These are phyloP conservation scores for Molorchus minor DNA, from an alignment of 2,888 invertebrate species.

Conservation along the genomic window DNA sequence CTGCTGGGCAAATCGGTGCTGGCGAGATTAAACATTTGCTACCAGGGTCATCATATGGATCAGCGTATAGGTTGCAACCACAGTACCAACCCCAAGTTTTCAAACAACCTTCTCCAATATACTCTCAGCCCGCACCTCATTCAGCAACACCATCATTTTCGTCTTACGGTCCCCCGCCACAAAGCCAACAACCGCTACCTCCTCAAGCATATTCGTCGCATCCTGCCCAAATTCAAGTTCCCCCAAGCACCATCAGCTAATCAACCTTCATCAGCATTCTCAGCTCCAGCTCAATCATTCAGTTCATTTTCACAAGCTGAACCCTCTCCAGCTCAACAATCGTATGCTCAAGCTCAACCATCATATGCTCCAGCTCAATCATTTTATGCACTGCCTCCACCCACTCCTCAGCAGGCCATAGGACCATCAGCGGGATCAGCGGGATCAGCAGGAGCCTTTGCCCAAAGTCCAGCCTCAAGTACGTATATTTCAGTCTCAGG, in stretches of 20 bases:
- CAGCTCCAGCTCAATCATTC: constrained; percentile 33
- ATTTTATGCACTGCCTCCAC: not conserved
- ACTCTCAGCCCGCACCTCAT: constrained; percentile 35
- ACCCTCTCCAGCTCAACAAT: constrained; percentile 29
- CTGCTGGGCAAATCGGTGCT: not conserved
- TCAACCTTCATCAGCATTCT: constrained; percentile 36
- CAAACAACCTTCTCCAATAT: constrained; percentile 31
- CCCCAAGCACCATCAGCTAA: constrained; percentile 19
- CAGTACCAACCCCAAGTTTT: constrained; percentile 9
- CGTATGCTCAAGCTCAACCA: constrained; percentile 8
- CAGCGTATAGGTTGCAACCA: constrained; percentile 27
- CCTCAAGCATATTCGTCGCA: constrained; percentile 1
- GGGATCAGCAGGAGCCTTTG: too few relatives aligned
- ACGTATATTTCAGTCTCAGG: too few relatives aligned
- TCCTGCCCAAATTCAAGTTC: constrained; percentile 28
- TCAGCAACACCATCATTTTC: constrained; percentile 26
- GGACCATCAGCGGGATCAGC: too few relatives aligned
- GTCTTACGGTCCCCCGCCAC: constrained; percentile 21
- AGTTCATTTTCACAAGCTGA: constrained; percentile 6
- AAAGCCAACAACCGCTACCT: constrained; percentile 10
- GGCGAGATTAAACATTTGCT: not conserved
- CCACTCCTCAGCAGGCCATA: too few relatives aligned
- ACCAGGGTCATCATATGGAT: constrained; percentile 27
- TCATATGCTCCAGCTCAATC: constrained; percentile 2
- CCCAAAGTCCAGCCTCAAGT: too few relatives aligned